Base-by-base conservation (phyloP, 2,113 vertebrate genomes). In the Colinus virginianus region DNA sequence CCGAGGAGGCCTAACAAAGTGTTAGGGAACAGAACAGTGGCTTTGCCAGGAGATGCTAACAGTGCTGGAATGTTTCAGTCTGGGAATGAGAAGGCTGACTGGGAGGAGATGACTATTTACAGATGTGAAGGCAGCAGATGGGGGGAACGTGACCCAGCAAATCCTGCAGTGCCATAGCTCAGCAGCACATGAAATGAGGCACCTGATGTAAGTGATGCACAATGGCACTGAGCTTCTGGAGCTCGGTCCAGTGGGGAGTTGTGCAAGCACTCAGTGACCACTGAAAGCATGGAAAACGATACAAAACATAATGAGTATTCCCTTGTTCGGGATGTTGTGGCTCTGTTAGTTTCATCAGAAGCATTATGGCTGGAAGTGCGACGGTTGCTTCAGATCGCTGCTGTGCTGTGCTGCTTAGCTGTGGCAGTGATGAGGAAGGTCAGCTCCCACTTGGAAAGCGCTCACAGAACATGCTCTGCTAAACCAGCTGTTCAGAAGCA, bases 391-490 rank as follows among this genome's bases (percentile, higher is more conserved):
- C 43, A 64, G 68, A 38, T 67, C 30, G 8, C 69, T 55, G 51
- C 30, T 55, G 32, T 66, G 40, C 40, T 40, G 71, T 2, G 13
- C 83, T 82, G 87, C 34, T 4, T 74, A 70, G 82, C 78, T 80
- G 75, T 90, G 78, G 82, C 91, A 72, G 0, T 43, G 79, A 18
- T 63, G 80, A 36, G 85, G 84, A 80, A 51, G 56, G 91, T 90
- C 89, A 87, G 80, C 89, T 78, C 4, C 4, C 1, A n/a, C 84
- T 56, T 68, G 77, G 85, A 34, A 66, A 85, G 42, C 32, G 68
- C 95, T 75, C 86, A 26, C 69, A 90, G 72, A 81, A 71, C 61
- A 22, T 75, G 83, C 83, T 84, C 72, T 84, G 76, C 78, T 80
- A 36, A 81, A 40, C 72, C 80, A 64, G 28, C 90, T 81, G 2